Base-by-base conservation (phyloP, 1,140 invertebrate genomes). In the Drosophila orena region DNA sequence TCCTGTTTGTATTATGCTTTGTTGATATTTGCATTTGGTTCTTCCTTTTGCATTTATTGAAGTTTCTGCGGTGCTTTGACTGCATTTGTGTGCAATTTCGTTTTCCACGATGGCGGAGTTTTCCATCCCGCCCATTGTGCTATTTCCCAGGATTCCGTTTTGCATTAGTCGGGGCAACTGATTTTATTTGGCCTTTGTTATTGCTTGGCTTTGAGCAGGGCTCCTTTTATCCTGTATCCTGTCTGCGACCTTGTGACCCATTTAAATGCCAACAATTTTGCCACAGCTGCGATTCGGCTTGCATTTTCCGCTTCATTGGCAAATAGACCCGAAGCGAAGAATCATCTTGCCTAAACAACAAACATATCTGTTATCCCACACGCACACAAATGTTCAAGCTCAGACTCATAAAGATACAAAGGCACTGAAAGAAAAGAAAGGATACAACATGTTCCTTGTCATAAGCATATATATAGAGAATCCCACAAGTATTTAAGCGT, bases 291-390 rank as follows among this genome's bases (percentile, higher is more conserved):
- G 68, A 14, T 15, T 22, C 12, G 30, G 30, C 27, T 49, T 73
- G 70, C 69, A 73, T 55, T 74, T 69, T 46, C 43, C 62, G 57
- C 44, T 62, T 42, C 64, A 77, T 70, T 77, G 59, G 58, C 58
- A 42, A 12, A 35, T n/a, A 38, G 38, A n/a, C 35, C 66, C 52
- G 14, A 35, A 73, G 22, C 46, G 44, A 47, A 59, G 61, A 81
- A 83, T 74, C 60, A 74, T 85, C n/a, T 84, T 84, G 65, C 52
- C 68, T 53, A 68, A 84, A 85, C 60, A 85, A 74, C 42, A 70
- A 77, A 69, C 75, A 85, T 66, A 79, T 60, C 74, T 68, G 59
- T 52, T 78, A 17, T 27, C 38, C 30, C 35, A 52, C 62, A 77
- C 43, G 65, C 72, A 69, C 43, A 69, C 62, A 61, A 43, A 38